These are phyloP conservation scores for Penaeus monodon DNA, from an alignment of 2,888 invertebrate species.

Conservation along the genomic window DNA sequence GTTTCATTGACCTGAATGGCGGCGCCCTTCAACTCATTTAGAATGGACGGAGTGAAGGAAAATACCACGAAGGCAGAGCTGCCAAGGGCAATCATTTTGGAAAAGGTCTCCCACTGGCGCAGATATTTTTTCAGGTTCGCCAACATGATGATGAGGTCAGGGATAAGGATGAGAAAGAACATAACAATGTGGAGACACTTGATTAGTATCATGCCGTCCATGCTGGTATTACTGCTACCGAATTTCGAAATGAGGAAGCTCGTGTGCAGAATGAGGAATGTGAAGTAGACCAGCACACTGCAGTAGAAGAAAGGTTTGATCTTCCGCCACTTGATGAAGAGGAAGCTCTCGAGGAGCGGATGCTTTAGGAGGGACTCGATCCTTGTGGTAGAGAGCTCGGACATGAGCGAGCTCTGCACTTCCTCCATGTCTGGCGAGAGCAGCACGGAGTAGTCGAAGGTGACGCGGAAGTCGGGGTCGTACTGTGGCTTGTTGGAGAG, in stretches of 20 bases:
- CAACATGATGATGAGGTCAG: conserved; percentile 56
- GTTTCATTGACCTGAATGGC: neutral
- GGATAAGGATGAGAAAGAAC: conserved; percentile 68
- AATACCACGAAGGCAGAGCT: conserved; percentile 72
- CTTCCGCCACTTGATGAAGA: conserved; percentile 75
- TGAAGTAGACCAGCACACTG: conserved; percentile 72
- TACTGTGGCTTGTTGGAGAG: conserved; percentile 72
- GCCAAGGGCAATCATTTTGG: conserved; percentile 71
- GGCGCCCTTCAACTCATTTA: too few species aligned
- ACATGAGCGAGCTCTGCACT: conserved; percentile 74
- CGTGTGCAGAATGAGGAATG: conserved; percentile 74
- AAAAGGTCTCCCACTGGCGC: conserved; percentile 74
- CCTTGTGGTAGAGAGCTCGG: conserved; percentile 71
- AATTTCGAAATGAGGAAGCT: conserved; percentile 69
- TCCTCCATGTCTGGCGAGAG: conserved; percentile 72
- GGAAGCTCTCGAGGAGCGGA: conserved; percentile 75
- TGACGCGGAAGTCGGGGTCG: conserved; percentile 71
- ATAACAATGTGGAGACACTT: conserved; percentile 73
- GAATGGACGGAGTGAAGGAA: conserved; percentile 20
- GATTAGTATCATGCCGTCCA: conserved; percentile 20
- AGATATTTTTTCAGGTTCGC: conserved; percentile 70
- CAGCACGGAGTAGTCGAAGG: conserved; percentile 73
- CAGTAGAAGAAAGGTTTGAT: conserved; percentile 74
- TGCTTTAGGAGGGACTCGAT: conserved; percentile 74
- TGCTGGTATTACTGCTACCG: conserved; percentile 24